Evolutionary conservation across 1,140 invertebrate genomes (phyloP).

Genomic region (Scylla paramamosain): DNA sequence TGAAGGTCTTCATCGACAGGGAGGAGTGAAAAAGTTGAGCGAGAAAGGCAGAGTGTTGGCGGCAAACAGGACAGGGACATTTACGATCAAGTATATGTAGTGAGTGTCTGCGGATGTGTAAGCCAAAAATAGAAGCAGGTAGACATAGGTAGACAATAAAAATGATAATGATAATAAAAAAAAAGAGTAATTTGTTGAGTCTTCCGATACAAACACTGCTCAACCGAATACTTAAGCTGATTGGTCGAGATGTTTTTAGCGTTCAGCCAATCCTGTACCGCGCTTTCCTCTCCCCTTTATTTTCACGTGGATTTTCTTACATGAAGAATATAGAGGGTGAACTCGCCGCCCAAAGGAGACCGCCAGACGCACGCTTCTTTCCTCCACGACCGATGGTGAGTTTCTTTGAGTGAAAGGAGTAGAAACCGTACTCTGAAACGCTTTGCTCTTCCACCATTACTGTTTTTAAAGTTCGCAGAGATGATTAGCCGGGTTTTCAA

Average conservation of each 20-base stretch:
- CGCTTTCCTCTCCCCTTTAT: too few species aligned
- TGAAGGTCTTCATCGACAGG: not conserved
- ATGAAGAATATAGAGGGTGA: too few species aligned
- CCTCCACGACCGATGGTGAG: too few species aligned
- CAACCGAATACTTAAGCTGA: not conserved
- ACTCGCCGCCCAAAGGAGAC: too few species aligned
- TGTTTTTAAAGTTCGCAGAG: too few species aligned
- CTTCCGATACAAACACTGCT: not conserved
- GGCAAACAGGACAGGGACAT: not conserved
- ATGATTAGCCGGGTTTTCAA: too few species aligned
- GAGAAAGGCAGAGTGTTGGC: not conserved
- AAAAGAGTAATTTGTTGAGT: not conserved
- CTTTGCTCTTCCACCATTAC: too few species aligned
- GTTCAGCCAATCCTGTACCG: too few species aligned
- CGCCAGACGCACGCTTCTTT: too few species aligned
- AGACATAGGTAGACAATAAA: not conserved
- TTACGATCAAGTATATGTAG: not conserved
- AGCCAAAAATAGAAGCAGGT: not conserved
- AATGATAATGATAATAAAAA: not conserved
- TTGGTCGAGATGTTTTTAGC: not conserved
- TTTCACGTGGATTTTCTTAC: too few species aligned
- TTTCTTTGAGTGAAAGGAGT: too few species aligned
- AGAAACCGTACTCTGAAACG: too few species aligned
- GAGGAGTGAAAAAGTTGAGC: not conserved
- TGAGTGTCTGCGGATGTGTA: not conserved